Evolutionary conservation across 2,888 invertebrate species (phyloP), one percentile per base, ranked within the genome.

Genomic region (Strigamia transsilvanica): DNA sequence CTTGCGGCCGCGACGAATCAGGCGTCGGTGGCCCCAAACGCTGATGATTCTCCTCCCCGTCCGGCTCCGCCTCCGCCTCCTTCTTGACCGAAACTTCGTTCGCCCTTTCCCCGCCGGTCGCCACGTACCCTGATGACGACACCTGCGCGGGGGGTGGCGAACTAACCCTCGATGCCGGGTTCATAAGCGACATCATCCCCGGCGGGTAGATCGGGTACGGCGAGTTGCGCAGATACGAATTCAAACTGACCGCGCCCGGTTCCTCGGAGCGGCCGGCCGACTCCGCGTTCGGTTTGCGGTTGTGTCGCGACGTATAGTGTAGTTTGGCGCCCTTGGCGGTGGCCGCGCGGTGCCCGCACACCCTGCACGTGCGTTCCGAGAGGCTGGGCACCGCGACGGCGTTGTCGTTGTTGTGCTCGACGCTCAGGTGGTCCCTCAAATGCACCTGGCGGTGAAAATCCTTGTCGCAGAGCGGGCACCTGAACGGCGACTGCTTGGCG

Each of bases 391-490:
- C n/a, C 1, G 51, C 51, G 5, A 56, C 18, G 56, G 56, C 56
- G 61, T 77, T 82, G 27, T 83, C 38, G n/a, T 56, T 56, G 56
- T 46, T 73, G 82, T 85, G 85, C 15, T 85, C 85, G 10, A 80
- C 77, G 15, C 83, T 82, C 12, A 85, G 77, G 79, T 85, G 85
- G 2, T 83, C 81, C 82, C 84, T 84, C 18, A 85, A 82, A 23
- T 85, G 84, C n/a, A 82, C 82, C 90, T 96, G 96, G 83, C 96
- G 91, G 88, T 96, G 95, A 89, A 96, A 96, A 84, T 96, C 95
- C 87, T 96, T 90, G 88, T 95, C 95, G 88, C 96, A 96, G 87
- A 96, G 95, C 82, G 96, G 96, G 89, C 96, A 96, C 88, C 95
- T 95, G 89, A 95, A 95, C 87, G 96, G 96, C 90, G 96, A 91